These are phyloP conservation scores for Psettodes erumei DNA, from an alignment of 2,113 vertebrate species.

Conservation along the genomic window DNA sequence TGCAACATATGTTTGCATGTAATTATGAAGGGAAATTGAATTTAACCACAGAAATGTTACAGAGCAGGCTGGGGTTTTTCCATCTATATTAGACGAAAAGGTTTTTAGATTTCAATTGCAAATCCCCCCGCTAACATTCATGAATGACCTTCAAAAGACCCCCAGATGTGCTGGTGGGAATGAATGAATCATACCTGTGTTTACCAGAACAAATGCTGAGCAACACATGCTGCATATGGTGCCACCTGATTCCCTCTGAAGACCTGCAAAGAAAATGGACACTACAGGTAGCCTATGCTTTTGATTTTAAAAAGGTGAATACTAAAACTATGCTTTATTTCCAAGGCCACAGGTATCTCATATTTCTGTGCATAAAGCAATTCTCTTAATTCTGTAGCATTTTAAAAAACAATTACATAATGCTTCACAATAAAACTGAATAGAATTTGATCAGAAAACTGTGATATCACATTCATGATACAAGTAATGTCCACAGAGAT, in stretches of 20 bases:
- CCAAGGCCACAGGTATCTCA: too few relatives aligned
- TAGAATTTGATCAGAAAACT: neutral
- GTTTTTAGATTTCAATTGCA: constrained; percentile 15
- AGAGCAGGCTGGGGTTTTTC: neutral
- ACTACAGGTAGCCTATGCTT: neutral
- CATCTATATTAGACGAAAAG: neutral
- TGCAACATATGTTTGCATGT: neutral
- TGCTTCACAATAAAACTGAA: neutral
- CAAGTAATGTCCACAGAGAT: neutral
- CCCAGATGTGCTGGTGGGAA: constrained; percentile 7
- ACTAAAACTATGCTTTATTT: neutral
- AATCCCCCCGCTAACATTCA: neutral
- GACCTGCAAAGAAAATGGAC: neutral
- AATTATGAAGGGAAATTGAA: neutral
- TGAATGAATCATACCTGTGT: constrained; percentile 26
- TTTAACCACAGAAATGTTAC: constrained; percentile 5
- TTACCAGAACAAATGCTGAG: constrained; percentile 9
- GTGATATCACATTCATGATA: neutral
- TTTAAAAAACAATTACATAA: neutral
- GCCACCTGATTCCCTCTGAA: neutral
- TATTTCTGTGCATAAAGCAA: too few relatives aligned
- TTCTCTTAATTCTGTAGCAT: neutral
- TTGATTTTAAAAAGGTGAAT: neutral
- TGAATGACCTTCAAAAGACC: constrained; percentile 34
- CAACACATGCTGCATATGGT: neutral